phyloP scores from a whole-genome alignment of 2,797 vertebrate species.

The Typhlichthys subterraneus region DNA sequence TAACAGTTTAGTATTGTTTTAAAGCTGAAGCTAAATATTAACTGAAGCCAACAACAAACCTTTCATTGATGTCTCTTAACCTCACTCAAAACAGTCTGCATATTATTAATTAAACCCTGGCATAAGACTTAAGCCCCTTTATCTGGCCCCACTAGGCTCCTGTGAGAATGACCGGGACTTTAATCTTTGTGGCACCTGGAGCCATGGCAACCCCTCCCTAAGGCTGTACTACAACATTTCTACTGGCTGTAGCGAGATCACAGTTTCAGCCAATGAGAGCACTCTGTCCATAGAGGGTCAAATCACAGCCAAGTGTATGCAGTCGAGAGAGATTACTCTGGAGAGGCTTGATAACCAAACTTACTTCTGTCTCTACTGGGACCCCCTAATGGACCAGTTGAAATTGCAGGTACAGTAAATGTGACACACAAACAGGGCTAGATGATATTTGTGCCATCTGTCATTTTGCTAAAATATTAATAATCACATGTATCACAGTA shows the following conservation, averaged over 20 bases:
- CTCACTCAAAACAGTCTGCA: not conserved
- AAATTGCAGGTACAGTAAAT: constrained; percentile 51
- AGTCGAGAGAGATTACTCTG: constrained; percentile 5
- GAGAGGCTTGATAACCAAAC: fast-evolving
- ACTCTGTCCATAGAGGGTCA: constrained; percentile 60
- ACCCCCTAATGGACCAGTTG: constrained; percentile 72
- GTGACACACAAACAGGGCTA: not conserved
- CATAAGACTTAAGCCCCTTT: not conserved
- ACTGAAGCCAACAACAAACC: too few species aligned
- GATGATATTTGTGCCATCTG: not conserved
- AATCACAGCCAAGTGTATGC: constrained; percentile 53
- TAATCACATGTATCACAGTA: too few species aligned
- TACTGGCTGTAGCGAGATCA: constrained; percentile 53
- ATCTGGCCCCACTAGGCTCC: constrained; percentile 40
- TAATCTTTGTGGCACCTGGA: constrained; percentile 74
- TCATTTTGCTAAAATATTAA: too few species aligned
- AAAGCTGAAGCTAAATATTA: too few species aligned
- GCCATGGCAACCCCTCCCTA: constrained; percentile 7
- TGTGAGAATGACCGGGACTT: constrained; percentile 52
- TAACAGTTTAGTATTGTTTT: too few species aligned
- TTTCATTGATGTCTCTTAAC: too few species aligned
- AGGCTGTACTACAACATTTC: constrained; percentile 53
- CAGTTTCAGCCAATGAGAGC: constrained; percentile 57
- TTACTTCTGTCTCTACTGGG: constrained; percentile 72
- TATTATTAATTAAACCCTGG: not conserved